Percentiles rank a stretch among this genome's conserved stretches.
Evolutionary conservation across 2,113 vertebrate species (phyloP).

Genomic region (Pantherophis guttatus): DNA sequence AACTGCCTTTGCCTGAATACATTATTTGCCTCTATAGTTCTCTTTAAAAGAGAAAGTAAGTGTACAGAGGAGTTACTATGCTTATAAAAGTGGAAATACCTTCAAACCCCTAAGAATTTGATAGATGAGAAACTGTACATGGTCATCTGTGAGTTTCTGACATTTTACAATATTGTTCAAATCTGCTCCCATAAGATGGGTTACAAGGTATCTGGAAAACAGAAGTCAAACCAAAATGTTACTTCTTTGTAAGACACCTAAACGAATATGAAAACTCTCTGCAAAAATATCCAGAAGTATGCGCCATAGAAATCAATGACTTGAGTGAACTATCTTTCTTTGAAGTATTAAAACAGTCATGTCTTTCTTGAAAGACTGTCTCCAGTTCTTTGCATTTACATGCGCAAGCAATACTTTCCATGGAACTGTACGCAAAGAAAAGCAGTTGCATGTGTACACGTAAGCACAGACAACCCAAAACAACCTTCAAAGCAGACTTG

Average conservation of each 20-base stretch:
- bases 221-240: conserved; percentile 5
- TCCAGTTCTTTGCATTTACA: not conserved
- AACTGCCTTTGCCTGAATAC: not conserved
- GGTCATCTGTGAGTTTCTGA: conserved; percentile 97
- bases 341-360: not conserved
- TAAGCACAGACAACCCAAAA: not conserved
- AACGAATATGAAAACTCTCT: not conserved
- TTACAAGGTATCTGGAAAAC: conserved; percentile 89
- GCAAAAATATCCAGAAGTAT: not conserved
- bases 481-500: not conserved
- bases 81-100: conserved; percentile 65
- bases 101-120: conserved; percentile 96
- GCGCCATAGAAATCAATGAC: not conserved
- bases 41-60: not conserved
- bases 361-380: not conserved
- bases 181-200: conserved; percentile 97
- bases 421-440: not conserved
- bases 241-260: not conserved
- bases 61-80: not conserved
- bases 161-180: conserved; percentile 99
- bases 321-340: not conserved
- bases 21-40: not conserved
- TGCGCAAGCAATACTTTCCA: not conserved
- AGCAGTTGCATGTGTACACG: not conserved
- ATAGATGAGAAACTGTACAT: conserved; percentile 98